These are phyloP conservation scores for Eulimnadia texana DNA, from an alignment of 1,140 invertebrate genomes.

Conservation along the genomic window DNA sequence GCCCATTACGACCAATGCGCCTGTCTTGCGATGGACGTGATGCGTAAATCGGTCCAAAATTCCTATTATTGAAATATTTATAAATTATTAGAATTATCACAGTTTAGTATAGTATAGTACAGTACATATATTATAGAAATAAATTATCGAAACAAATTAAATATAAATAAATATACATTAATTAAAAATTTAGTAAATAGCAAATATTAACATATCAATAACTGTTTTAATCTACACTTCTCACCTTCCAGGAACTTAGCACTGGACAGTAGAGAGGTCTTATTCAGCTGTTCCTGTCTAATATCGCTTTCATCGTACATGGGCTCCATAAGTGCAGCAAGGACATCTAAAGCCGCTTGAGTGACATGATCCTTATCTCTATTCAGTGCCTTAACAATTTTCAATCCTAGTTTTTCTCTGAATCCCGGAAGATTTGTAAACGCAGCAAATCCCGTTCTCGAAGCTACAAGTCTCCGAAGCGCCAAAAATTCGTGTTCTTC, in stretches of 20 bases:
- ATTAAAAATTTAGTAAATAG: too few relatives aligned
- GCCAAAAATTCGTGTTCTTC: slow-evolving; percentile 78
- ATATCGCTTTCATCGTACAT: slow-evolving; percentile 93
- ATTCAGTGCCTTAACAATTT: slow-evolving; percentile 77
- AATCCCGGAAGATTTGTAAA: slow-evolving; percentile 84
- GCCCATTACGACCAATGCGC: slow-evolving; percentile 51
- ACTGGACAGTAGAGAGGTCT: slow-evolving; percentile 84
- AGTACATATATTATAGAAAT: too few relatives aligned
- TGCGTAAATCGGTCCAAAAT: slow-evolving; percentile 4
- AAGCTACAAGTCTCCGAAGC: slow-evolving; percentile 78
- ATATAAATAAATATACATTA: too few relatives aligned
- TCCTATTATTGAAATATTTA: neutral
- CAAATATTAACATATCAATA: too few relatives aligned
- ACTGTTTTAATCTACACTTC: too few relatives aligned
- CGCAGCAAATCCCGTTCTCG: slow-evolving; percentile 91
- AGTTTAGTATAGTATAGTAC: neutral
- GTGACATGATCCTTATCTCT: slow-evolving; percentile 77
- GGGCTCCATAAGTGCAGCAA: slow-evolving; percentile 95
- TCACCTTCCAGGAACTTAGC: slow-evolving; percentile 84
- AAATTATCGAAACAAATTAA: too few relatives aligned
- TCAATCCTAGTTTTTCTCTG: slow-evolving; percentile 79
- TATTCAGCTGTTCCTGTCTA: slow-evolving; percentile 94
- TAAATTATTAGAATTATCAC: neutral
- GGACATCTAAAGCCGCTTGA: slow-evolving; percentile 90
- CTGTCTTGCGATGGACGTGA: slow-evolving; percentile 41